Conservation (phyloP, 1,140 invertebrate species). For the Drosophila serrata region DNA sequence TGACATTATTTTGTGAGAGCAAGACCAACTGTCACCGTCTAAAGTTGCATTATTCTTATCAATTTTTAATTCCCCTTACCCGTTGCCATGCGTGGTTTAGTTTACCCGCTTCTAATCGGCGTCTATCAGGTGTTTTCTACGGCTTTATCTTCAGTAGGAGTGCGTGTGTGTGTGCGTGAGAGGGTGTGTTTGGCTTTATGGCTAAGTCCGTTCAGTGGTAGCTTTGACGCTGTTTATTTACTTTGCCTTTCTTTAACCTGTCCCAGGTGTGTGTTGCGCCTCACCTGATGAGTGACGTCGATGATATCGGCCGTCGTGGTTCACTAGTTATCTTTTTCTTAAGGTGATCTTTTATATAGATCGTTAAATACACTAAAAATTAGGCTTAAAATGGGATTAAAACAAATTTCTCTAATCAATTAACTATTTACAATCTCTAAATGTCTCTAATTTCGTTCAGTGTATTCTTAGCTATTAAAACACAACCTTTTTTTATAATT, state of each 20-base stretch:
- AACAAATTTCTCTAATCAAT: background rate
- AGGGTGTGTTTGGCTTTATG: slow-evolving; percentile 36
- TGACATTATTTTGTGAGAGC: slow-evolving; percentile 46
- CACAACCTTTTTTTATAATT: too few relatives aligned
- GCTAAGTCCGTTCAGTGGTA: slow-evolving; percentile 3
- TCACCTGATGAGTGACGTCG: slow-evolving; percentile 49
- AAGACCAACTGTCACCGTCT: slow-evolving; percentile 47
- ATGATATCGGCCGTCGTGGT: background rate
- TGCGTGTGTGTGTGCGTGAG: background rate
- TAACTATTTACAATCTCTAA: background rate
- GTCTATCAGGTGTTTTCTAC: slow-evolving; percentile 36
- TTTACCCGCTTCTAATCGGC: slow-evolving; percentile 9
- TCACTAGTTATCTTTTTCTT: background rate
- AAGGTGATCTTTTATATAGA: slow-evolving; percentile 13
- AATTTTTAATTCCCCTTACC: slow-evolving; percentile 2
- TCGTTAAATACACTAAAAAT: background rate
- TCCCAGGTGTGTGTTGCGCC: slow-evolving; percentile 23
- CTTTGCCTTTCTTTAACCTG: background rate
- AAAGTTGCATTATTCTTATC: slow-evolving; percentile 51
- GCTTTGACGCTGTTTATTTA: slow-evolving; percentile 13
- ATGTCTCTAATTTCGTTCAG: background rate
- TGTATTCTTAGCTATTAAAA: background rate
- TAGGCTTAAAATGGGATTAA: background rate
- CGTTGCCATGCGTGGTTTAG: slow-evolving; percentile 19
- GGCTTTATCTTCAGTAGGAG: slow-evolving; percentile 17